phyloP scores from a whole-genome alignment of 2,888 invertebrate species.

The Operophtera brumata region DNA sequence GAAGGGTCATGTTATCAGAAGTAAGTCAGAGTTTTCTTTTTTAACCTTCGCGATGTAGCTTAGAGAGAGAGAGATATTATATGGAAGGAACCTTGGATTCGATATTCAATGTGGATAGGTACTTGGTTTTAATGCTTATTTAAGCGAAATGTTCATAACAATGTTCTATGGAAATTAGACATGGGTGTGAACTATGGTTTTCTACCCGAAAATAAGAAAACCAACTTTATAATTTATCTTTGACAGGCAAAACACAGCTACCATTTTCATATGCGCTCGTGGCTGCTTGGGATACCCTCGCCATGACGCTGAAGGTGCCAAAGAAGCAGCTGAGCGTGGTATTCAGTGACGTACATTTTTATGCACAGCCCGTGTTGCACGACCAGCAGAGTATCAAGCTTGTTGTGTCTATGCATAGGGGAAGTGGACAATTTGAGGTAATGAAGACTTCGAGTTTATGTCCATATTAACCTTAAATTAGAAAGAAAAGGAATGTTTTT shows the following conservation, averaged over 20 bases:
- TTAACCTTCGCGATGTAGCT: not conserved
- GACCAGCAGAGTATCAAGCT: constrained; percentile 77
- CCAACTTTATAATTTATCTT: not conserved
- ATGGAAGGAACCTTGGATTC: no score
- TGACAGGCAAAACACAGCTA: constrained; percentile 81
- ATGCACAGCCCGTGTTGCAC: constrained; percentile 78
- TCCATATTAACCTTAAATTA: no score
- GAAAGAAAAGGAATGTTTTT: no score
- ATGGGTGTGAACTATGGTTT: not conserved
- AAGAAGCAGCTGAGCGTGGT: constrained; percentile 84
- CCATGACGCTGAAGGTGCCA: constrained; percentile 74
- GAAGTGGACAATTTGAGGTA: constrained; percentile 80
- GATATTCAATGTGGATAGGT: not conserved
- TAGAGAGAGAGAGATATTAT: no score
- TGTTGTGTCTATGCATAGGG: constrained; percentile 79
- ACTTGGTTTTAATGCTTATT: not conserved
- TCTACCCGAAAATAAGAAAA: not conserved
- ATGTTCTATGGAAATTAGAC: no score
- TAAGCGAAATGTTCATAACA: no score
- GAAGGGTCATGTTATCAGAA: constrained; percentile 6
- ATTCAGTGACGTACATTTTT: constrained; percentile 82
- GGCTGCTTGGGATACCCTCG: constrained; percentile 85
- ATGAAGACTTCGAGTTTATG: no score
- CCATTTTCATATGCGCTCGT: constrained; percentile 89
- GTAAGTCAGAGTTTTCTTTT: not conserved